A percentile compares a stretch with the other conserved stretches of the same genome.
Conservation (phyloP, 2,888 invertebrate genomes). For the Timema cristinae region DNA sequence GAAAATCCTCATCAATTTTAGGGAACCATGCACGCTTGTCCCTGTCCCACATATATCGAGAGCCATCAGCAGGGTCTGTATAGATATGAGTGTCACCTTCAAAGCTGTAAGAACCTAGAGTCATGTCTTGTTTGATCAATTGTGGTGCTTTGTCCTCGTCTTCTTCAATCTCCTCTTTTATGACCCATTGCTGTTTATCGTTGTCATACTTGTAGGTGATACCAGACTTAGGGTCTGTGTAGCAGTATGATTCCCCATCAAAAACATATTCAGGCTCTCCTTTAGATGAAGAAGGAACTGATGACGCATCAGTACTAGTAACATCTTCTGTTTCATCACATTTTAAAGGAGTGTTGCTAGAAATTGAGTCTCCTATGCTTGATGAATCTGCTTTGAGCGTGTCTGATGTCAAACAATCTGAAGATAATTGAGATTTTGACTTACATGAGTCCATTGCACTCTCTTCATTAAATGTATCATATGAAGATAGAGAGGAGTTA, state of each 20-base stretch:
- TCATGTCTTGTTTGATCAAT: constrained; percentile 39
- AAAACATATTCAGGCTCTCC: constrained; percentile 34
- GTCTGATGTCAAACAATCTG: too few relatives aligned
- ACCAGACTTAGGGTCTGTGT: constrained; percentile 36
- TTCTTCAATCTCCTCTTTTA: constrained; percentile 37
- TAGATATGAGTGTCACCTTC: constrained; percentile 76
- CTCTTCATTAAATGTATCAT: too few relatives aligned
- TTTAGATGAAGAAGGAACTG: too few relatives aligned
- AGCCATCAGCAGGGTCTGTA: constrained; percentile 78
- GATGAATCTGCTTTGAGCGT: too few relatives aligned
- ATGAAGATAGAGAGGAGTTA: too few relatives aligned
- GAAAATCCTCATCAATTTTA: constrained; percentile 92
- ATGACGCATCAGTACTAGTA: too few relatives aligned
- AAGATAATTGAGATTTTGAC: too few relatives aligned
- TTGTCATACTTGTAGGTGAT: constrained; percentile 55
- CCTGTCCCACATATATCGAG: constrained; percentile 86
- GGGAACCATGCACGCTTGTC: constrained; percentile 94
- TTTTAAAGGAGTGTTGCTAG: too few relatives aligned
- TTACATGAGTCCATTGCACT: too few relatives aligned
- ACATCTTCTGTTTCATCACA: too few relatives aligned
- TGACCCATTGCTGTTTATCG: constrained; percentile 58
- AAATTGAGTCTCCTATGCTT: too few relatives aligned
- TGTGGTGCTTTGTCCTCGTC: constrained; percentile 35
- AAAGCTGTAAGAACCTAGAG: constrained; percentile 56
- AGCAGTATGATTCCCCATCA: constrained; percentile 38